Evolutionary conservation across 2,797 vertebrate species (phyloP), one percentile per base, ranked within the genome.

Genomic region (Macropus fuliginosus): DNA sequence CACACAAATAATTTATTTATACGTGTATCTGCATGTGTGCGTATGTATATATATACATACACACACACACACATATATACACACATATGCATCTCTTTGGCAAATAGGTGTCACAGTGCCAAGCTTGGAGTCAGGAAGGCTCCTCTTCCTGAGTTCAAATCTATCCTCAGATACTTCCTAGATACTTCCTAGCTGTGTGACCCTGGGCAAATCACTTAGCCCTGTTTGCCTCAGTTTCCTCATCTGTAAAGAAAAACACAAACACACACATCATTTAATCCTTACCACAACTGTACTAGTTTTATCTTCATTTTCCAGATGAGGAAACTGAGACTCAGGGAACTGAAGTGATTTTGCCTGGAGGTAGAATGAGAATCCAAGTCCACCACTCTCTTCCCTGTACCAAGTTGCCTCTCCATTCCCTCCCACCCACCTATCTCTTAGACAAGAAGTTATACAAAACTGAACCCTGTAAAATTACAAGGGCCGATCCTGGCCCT

Each of bases 271-370:
- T 34, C 27, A 34, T 14, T 34, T 62, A 34, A 3, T 5, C 28
- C 92, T 66, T 56, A 54, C 3, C 0, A 28, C 8, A 59, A 56
- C 13, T 21, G 9, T 34, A 16, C 6, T 31, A 8, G 21, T 91
- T n/a, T 6, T 16, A 50, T 89, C 55, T 92, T 87, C 62, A 74
- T 81, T 66, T n/a, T 66, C 94, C n/a, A 66, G 34, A 18, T 56
- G 92, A 74, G 52, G 74, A 96, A 57, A 95, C 91, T 11, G 90
- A 95, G 87, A 91, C 52, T 31, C 14, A 0, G 94, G 34, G 81
- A 94, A 2, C 4, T 34, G 62, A 74, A 62, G 10, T 27, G 21
- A 62, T 18, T 54, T 54, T 16, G 4, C 56, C 57, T 59, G 57
- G 10, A 59, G 57, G 31, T 34, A 66, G 62, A 66, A 66, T n/a